Conservation (phyloP, 1,140 invertebrate species). For the Arion vulgaris region DNA sequence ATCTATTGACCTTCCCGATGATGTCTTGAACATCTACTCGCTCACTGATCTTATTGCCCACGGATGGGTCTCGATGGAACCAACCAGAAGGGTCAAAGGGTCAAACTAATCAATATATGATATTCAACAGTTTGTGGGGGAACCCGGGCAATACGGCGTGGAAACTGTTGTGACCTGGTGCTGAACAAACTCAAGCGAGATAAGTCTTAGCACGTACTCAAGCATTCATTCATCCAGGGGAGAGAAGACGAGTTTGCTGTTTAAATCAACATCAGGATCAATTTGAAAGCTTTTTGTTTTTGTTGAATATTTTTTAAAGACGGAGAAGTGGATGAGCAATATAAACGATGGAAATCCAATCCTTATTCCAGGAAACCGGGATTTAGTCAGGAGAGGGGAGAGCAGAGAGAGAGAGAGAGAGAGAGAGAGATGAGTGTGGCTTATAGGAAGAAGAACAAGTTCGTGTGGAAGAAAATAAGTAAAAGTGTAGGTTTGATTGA, state of each 20-base stretch:
- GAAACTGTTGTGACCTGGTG: neutral
- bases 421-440: too few species aligned
- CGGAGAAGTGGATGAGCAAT: neutral
- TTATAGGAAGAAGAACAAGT: too few species aligned
- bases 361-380: neutral
- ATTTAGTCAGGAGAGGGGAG: neutral
- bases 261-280: neutral
- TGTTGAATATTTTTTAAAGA: neutral
- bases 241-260: neutral
- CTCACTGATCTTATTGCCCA: neutral
- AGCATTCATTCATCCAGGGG: neutral
- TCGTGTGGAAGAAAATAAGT: too few species aligned
- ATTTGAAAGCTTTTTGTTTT: neutral
- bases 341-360: neutral
- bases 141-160: neutral
- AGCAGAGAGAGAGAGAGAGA: neutral
- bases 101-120: conserved; percentile 15
- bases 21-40: neutral
- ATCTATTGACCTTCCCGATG: neutral
- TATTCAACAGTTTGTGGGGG: neutral
- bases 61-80: neutral
- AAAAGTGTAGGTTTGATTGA: too few species aligned
- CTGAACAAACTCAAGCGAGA: neutral
- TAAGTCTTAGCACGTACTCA: conserved; percentile 11
- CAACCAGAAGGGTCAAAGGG: neutral